Evolutionary conservation across 2,888 invertebrate species (phyloP).

Genomic region (Herminia tarsipennalis): DNA sequence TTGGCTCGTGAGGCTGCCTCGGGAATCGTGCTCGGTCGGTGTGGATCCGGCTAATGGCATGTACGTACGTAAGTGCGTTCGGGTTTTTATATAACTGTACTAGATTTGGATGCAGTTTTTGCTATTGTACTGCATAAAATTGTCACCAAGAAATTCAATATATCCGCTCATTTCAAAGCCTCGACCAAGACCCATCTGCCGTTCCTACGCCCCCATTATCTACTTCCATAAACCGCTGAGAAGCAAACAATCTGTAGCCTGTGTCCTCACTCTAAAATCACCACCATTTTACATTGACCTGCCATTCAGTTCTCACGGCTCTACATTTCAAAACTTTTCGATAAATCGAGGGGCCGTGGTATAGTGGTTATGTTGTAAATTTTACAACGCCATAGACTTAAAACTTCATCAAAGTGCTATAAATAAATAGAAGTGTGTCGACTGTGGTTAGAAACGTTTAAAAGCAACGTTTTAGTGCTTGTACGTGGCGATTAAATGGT

Average conservation of each 20-base stretch:
- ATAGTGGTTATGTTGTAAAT: constrained; percentile 55
- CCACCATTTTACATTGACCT: constrained; percentile 52
- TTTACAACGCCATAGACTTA: constrained; percentile 66
- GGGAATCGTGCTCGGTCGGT: too few relatives aligned
- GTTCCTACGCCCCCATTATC: constrained; percentile 71
- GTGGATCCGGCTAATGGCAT: too few relatives aligned
- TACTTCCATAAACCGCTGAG: constrained; percentile 74
- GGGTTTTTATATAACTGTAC: too few relatives aligned
- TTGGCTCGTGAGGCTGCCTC: too few relatives aligned
- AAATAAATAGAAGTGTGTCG: constrained; percentile 62
- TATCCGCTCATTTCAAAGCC: constrained; percentile 51
- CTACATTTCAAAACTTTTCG: constrained; percentile 10
- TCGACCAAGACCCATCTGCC: constrained; percentile 67
- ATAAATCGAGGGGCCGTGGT: constrained; percentile 35
- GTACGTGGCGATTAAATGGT: constrained; percentile 39
- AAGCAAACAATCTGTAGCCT: constrained; percentile 73
- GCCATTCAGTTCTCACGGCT: constrained; percentile 11
- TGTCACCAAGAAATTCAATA: neutral
- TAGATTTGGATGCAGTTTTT: too few relatives aligned
- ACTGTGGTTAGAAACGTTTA: constrained; percentile 43
- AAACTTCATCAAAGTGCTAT: constrained; percentile 73
- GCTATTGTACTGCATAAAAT: neutral
- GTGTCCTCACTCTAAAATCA: constrained; percentile 64
- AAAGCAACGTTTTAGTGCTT: constrained; percentile 39
- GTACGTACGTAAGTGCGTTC: too few relatives aligned